Base-by-base conservation (phyloP, 2,113 vertebrate species). In the Ahaetulla prasina region DNA sequence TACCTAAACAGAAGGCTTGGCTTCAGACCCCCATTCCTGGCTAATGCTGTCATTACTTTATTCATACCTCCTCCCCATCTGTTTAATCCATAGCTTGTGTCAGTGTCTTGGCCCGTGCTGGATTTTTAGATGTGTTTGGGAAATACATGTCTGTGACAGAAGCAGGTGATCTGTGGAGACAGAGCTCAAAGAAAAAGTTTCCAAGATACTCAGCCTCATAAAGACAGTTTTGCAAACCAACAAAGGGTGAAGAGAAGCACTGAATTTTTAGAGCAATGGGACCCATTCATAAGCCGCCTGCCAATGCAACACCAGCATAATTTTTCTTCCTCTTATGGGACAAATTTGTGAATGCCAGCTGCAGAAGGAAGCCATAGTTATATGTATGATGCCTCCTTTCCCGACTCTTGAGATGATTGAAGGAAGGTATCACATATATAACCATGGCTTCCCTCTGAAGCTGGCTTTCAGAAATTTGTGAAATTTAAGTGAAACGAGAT, bases 31-130 rank as follows among this genome's bases (percentile, higher is more conserved):
- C 54, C 43, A 49, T 87, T 87, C 84, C 45, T 53, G 6, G 54
- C 45, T 45, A 50, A 57, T 35, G 53, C 22, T 16, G 60, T 47
- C 47, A 30, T 39, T 39, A 45, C 45, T 87, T 68, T 87, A 87
- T 35, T 20, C 55, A 63, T 52, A 52, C 47, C 45, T 63, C 47
- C 22, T 91, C 90, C 84, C 84, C 54, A 49, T 87, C 85, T 91
- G 85, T 87, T 87, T 87, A 87, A 87, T 63, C 60, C 86, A 87
- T 47, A 87, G 91, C 22, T 39, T 86, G 86, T 63, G 90, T 91
- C 90, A 60, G n/a, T 57, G 45, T 91, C 54, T 63, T 49, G 49
- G 84, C 84, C 30, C 4, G 11, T 22, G 10, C 50, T 49, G 18
- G 30, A 22, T 35, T 60, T 18, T 90, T 91, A 57, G 84, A 91